These are phyloP conservation scores for Arrhamphus sclerolepis DNA, from an alignment of 2,797 vertebrate species.

Conservation along the genomic window DNA sequence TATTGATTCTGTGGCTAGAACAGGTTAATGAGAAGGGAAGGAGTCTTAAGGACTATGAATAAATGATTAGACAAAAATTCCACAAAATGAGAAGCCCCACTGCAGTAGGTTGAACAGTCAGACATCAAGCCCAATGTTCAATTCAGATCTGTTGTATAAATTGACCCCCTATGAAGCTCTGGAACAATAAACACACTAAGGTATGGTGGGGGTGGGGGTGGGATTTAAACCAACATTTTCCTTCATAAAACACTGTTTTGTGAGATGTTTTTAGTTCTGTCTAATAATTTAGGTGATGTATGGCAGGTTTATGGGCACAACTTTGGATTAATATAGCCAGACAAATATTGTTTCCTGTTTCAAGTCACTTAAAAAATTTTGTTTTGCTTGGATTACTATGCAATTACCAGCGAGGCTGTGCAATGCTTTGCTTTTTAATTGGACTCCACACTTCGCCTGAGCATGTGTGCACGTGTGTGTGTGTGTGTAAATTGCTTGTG, in stretches of 20 bases:
- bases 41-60: not conserved
- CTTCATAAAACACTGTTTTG: constrained; percentile 23
- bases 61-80: not conserved
- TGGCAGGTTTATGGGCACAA: constrained; percentile 21
- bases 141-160: too few species aligned
- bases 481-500: constrained; percentile 11
- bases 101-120: constrained; percentile 1
- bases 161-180: too few species aligned
- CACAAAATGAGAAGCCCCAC: constrained; percentile 24
- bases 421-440: constrained; percentile 18
- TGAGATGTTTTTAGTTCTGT: constrained; percentile 22
- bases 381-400: constrained; percentile 17
- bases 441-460: constrained; percentile 4
- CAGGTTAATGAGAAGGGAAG: constrained; percentile 3
- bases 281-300: constrained; percentile 17
- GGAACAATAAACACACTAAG: too few species aligned
- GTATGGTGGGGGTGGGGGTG: too few species aligned
- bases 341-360: constrained; percentile 13
- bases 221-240: too few species aligned
- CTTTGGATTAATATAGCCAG: not conserved
- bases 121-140: constrained; percentile 20
- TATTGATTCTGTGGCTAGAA: not conserved
- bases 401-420: constrained; percentile 6
- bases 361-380: not conserved
- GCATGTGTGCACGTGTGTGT: not conserved